Percentiles rank a stretch among this genome's conserved stretches.
Conservation (phyloP, 2,113 vertebrate species). For the Eubucco bourcierii region DNA sequence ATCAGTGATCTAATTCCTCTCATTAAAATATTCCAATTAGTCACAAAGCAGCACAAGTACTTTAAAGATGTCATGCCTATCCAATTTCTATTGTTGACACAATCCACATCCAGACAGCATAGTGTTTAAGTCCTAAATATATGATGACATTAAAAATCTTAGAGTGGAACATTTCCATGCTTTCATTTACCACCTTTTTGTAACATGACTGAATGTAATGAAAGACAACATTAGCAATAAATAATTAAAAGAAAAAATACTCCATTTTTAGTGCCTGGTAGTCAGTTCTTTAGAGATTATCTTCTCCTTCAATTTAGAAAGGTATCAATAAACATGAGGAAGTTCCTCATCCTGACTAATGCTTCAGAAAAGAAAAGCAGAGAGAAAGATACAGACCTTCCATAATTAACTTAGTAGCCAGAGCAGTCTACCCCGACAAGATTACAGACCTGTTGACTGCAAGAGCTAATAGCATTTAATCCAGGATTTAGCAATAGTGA, state of each 20-base stretch:
- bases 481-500: conserved; percentile 38
- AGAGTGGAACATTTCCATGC: neutral
- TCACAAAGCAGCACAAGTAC: no score
- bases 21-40: no score
- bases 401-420: conserved; percentile 54
- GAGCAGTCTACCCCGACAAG: conserved; percentile 22
- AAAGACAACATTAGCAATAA: neutral
- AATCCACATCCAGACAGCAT: neutral
- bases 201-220: neutral
- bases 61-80: neutral
- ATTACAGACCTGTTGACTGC: conserved; percentile 55
- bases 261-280: neutral
- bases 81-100: neutral
- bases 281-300: conserved; percentile 18
- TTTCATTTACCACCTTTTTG: neutral
- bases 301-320: conserved; percentile 20
- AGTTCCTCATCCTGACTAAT: conserved; percentile 56
- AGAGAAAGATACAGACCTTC: conserved; percentile 54
- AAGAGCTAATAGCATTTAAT: conserved; percentile 51
- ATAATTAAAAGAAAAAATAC: neutral
- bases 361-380: conserved; percentile 61
- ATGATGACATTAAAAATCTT: neutral
- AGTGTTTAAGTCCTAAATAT: neutral
- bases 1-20: no score
- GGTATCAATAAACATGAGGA: conserved; percentile 53